Evolutionary conservation across 2,888 invertebrate species (phyloP), one percentile per base, ranked within the genome.

Genomic region (Trachelus iudaicus): DNA sequence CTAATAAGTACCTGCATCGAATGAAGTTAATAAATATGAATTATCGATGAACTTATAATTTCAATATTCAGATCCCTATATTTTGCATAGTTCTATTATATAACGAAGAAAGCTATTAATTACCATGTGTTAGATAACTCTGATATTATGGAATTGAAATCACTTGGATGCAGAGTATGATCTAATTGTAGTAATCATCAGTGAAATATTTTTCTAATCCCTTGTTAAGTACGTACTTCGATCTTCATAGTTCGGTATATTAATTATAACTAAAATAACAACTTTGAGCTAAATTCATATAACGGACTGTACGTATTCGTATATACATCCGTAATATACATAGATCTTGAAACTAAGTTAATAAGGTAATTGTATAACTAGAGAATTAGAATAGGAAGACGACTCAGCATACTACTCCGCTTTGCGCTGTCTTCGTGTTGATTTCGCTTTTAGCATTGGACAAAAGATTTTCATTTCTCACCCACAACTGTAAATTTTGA

Each of bases 401-500:
- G 23, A 56, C 9, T 56, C 56, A 34, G 34, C 71, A 34, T 2
- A 30, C 15, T 23, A 33, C 23, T 71, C 3, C 71, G 11, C 11
- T 23, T 71, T 71, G 34, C 11, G 12, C 6, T 34, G 30, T 34
- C 30, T 34, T 71, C 34, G 3, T 30, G 3, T 34, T 34, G 30
- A 13, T 11, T 71, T 71, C 30, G 30, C 34, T 33, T 34, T 71
- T 30, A 9, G 6, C 23, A 56, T 56, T 56, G 56, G 56, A 23
- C 23, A 56, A 9, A 23, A 56, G 56, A 11, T 13, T 76, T 77
- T 77, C 34, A 33, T 76, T 74, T 4, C 4, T 71, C 69, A 79
- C 37, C 81, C 83, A 83, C n/a, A 79, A 68, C 13, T 71, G 69
- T 31, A 83, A 73, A 34, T 69, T 33, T 73, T 80, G 34, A 9